Percentiles rank a stretch among this genome's conserved stretches.
Conservation (phyloP, 2,888 invertebrate genomes). For the Clanis bilineata region DNA sequence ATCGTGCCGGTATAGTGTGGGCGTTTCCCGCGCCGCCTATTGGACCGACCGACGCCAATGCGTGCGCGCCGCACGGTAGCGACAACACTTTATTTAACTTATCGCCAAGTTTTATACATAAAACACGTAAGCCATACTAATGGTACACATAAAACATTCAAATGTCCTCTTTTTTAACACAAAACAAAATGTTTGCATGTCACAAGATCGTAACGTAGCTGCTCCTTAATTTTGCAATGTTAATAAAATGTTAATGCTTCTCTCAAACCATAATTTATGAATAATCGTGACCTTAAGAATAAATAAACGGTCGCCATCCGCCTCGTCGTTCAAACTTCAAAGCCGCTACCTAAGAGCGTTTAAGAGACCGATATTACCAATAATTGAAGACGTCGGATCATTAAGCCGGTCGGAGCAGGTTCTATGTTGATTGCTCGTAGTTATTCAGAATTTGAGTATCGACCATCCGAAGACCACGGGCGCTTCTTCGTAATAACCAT, state of each 20-base stretch:
- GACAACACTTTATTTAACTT: background rate
- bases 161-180: constrained; percentile 20
- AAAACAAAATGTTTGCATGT: constrained; percentile 4
- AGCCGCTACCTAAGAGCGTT: constrained; percentile 77
- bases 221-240: background rate
- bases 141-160: constrained; percentile 14
- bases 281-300: constrained; percentile 51
- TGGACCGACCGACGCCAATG: constrained; percentile 75
- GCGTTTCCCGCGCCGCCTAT: constrained; percentile 68
- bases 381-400: constrained; percentile 74
- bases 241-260: constrained; percentile 19
- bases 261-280: constrained; percentile 30
- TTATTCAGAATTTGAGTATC: constrained; percentile 78
- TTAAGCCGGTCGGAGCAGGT: constrained; percentile 71
- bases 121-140: constrained; percentile 17
- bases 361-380: constrained; percentile 77
- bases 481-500: constrained; percentile 80
- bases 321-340: constrained; percentile 48
- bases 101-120: constrained; percentile 1
- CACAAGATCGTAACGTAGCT: background rate
- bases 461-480: constrained; percentile 66
- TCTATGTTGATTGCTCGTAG: constrained; percentile 80
- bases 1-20: constrained; percentile 42
- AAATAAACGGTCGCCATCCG: constrained; percentile 41
- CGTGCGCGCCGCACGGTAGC: constrained; percentile 76